Evolutionary conservation across 2,113 vertebrate species (phyloP), one percentile per base, ranked within the genome.

Genomic region (Puffinus mauretanicus): DNA sequence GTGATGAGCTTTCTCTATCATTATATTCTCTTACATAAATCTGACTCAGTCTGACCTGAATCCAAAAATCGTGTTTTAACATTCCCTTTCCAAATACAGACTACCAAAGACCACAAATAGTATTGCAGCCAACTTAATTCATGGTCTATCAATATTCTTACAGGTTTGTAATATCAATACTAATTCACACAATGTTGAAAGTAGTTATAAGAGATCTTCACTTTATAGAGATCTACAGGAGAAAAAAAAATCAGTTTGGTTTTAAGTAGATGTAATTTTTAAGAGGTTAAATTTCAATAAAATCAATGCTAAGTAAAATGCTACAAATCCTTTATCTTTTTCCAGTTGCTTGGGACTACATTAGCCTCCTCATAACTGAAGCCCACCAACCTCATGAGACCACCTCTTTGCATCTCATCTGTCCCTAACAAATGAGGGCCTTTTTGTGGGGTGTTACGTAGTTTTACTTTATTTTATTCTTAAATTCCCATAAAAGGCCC

Each of bases 91-190:
- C 96, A 94, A 93, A 93, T 52, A 85, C 76, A 94, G 93, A 88
- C 91, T 94, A 96, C 78, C 17, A 7, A 75, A 97, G 96, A 95
- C 93, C 82, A 80, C 82, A 73, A 94, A 88, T 1, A 97, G 26
- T 80, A 80, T 1, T 81, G 36, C 58, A 83, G 73, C 58, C 88
- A 95, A 61, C 40, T 85, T 83, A 91, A 87, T 57, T 96, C 65
- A 93, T 29, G 47, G 92, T 96, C 91, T 92, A 16, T 61, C 94
- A 97, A 90, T 82, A 86, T 90, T 88, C 32, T 61, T 44, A 62
- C 7, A 95, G 21, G 34, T 78, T 94, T 93, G 16, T 57, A 93
- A 73, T 62, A 91, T 27, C 27, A 9, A 9, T 46, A 71, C 54
- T 86, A 95, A 94, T 94, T 91, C 64, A 95, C 40, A 90, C 72